phyloP scores from a whole-genome alignment of 2,113 vertebrate species.

The Gallinago media region DNA sequence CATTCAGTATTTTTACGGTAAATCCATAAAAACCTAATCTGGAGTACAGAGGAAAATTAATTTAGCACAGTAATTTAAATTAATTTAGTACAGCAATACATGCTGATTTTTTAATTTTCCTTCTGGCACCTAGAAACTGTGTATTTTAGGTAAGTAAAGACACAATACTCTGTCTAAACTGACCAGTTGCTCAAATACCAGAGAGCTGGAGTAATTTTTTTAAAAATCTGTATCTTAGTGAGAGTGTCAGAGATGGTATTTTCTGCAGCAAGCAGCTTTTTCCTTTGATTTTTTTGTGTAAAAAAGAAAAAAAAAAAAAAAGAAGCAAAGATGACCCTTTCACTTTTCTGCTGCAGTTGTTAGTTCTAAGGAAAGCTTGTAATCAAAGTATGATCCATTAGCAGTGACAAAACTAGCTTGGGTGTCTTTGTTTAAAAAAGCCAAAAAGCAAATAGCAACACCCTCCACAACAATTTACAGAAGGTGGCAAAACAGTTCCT shows the following conservation, averaged over 20 bases:
- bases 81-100: background rate
- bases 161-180: background rate
- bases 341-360: constrained; percentile 29
- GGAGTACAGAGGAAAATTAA: background rate
- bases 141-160: background rate
- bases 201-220: background rate
- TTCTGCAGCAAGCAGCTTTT: constrained; percentile 2
- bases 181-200: background rate
- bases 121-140: background rate
- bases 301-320: background rate
- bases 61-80: background rate
- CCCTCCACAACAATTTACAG: background rate
- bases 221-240: background rate
- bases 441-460: background rate
- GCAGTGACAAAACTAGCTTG: background rate
- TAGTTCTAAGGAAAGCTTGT: constrained; percentile 3
- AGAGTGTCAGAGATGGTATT: background rate
- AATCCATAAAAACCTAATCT: background rate
- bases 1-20: background rate
- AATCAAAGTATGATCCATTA: constrained; percentile 11
- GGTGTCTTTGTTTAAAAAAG: background rate
- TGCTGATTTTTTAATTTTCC: background rate
- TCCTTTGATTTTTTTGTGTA: background rate
- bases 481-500: constrained; percentile 45
- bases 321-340: background rate